These are phyloP conservation scores for Erannis defoliaria DNA, from an alignment of 2,888 invertebrate genomes.

Conservation along the genomic window DNA sequence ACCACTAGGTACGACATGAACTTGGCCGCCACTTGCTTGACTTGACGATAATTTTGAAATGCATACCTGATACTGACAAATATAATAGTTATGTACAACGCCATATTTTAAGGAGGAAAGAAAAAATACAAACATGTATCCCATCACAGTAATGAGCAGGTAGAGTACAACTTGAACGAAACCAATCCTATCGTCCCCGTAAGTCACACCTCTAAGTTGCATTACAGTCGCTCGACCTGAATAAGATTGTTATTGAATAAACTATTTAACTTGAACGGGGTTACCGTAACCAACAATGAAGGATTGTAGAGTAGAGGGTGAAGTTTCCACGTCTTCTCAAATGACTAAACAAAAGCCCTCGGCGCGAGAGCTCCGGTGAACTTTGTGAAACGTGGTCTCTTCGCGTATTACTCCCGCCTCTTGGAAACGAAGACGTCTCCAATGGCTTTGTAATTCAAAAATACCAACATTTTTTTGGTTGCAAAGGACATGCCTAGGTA, in stretches of 20 bases:
- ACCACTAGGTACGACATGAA: too few relatives aligned
- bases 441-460: conserved; percentile 48
- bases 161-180: too few relatives aligned
- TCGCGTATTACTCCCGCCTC: conserved; percentile 52
- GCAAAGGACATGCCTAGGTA: neutral
- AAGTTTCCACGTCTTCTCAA: conserved; percentile 55
- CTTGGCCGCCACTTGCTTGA: too few relatives aligned
- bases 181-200: too few relatives aligned
- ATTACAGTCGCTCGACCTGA: conserved; percentile 1
- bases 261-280: conserved; percentile 41
- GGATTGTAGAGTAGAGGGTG: conserved; percentile 16
- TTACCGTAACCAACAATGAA: conserved; percentile 45
- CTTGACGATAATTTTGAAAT: too few relatives aligned
- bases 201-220: too few relatives aligned
- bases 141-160: too few relatives aligned
- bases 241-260: conserved; percentile 23
- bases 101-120: too few relatives aligned
- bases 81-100: too few relatives aligned
- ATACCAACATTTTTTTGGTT: neutral
- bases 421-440: conserved; percentile 48
- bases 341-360: conserved; percentile 66
- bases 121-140: too few relatives aligned
- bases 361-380: conserved; percentile 49
- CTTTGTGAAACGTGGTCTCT: conserved; percentile 55
- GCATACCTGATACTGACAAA: too few relatives aligned